Percentiles rank a stretch among this genome's conserved stretches.
These are phyloP conservation scores for Melanotaenia pygmaea DNA, from an alignment of 2,797 vertebrate species.

Conservation along the genomic window DNA sequence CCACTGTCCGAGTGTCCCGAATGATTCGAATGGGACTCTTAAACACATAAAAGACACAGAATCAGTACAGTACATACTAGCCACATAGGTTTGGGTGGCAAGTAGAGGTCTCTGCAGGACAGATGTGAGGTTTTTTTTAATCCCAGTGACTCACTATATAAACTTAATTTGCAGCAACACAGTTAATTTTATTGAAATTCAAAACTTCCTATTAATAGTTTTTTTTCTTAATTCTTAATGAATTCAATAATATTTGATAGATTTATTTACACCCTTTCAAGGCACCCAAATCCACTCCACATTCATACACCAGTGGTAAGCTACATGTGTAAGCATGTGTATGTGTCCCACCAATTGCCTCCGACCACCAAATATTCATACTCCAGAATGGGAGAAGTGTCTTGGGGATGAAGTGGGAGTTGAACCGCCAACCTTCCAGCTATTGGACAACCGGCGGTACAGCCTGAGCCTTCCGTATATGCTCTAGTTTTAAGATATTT, in stretches of 20 bases:
- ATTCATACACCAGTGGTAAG: not conserved
- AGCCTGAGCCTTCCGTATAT: no score
- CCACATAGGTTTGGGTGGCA: not conserved
- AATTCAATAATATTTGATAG: no score
- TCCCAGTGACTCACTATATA: no score
- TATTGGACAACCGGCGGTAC: not conserved
- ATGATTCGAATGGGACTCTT: constrained; percentile 93
- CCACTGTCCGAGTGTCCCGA: constrained; percentile 97
- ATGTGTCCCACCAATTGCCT: not conserved
- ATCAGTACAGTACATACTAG: not conserved
- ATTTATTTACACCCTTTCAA: no score
- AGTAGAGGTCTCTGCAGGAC: not conserved
- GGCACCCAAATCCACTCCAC: no score
- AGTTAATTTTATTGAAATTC: no score
- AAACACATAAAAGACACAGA: not conserved
- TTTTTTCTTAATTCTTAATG: no score
- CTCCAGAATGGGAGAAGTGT: not conserved
- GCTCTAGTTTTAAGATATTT: no score
- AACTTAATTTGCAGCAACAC: no score
- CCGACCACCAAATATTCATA: not conserved
- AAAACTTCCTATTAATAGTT: no score
- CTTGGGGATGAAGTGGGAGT: no score
- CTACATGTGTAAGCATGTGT: not conserved
- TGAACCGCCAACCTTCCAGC: not conserved
- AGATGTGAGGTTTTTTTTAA: no score